A percentile compares a stretch with the other conserved stretches of the same genome.
phyloP scores from a whole-genome alignment of 2,113 vertebrate species.

The Suncus etruscus region DNA sequence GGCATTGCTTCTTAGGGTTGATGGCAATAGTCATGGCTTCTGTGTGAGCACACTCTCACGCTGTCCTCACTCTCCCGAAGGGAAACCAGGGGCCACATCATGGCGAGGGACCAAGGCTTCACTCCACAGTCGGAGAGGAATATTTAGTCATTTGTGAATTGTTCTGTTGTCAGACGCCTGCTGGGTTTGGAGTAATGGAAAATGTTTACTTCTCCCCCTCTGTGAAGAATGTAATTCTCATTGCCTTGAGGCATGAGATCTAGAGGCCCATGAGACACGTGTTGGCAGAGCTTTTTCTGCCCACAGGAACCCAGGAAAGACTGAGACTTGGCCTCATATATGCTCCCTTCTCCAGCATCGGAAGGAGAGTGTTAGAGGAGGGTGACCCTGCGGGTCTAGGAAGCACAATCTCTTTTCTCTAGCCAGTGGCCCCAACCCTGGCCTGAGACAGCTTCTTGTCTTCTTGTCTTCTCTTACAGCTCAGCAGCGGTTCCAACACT shows the following conservation, averaged over 20 bases:
- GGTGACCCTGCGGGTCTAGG: background rate
- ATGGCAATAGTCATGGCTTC: slow-evolving; percentile 8
- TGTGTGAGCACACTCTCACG: background rate
- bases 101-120: background rate
- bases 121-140: slow-evolving; percentile 16
- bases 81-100: background rate
- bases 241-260: background rate
- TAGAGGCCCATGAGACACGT: background rate
- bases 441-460: background rate
- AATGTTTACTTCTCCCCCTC: slow-evolving; percentile 1
- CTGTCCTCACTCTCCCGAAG: background rate
- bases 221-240: slow-evolving; percentile 8
- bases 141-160: slow-evolving; percentile 1
- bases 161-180: slow-evolving; percentile 43
- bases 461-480: background rate
- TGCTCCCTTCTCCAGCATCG: background rate
- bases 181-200: slow-evolving; percentile 54
- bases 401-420: background rate
- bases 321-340: background rate
- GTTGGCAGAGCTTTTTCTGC: background rate
- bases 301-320: background rate
- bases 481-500: background rate
- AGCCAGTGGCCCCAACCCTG: background rate
- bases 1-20: slow-evolving; percentile 8
- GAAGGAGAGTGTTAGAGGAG: background rate